Evolutionary conservation across 2,113 vertebrate genomes (phyloP), one percentile per base, ranked within the genome.

Genomic region (Tapirus terrestris): DNA sequence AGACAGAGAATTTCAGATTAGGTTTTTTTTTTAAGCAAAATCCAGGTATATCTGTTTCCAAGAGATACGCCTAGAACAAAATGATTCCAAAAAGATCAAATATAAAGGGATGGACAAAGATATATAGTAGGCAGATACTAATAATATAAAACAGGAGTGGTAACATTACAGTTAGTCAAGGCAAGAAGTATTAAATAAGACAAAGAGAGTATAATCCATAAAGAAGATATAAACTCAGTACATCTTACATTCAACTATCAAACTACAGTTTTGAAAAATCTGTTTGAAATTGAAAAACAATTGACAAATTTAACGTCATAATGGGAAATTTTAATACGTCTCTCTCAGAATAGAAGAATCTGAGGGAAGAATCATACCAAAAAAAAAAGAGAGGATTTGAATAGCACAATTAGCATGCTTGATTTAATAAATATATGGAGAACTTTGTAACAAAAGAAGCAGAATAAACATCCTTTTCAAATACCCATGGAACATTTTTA

Each of bases 81-180:
- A 90, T 48, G 58, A 89, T 86, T 91, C 81, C 7, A 63, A 93
- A 93, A 95, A 93, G 89, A 97, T 97, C 56, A 97, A 87, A 93
- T 96, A n/a, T 63, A 85, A 94, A 97, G 16, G n/a, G 23, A 85
- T 48, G 8, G 8, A 81, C 61, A 80, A 88, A 89, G 73, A 86
- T 68, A 73, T 2, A 77, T 2, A 77, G 23, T 2, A 95, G 27
- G 61, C 21, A 95, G 91, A 91, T 21, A 23, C 56, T 89, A 77
- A 63, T 67, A 93, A 86, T 21, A 83, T 36, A 89, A 72, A 73
- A 33, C 23, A 79, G n/a, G 2, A 61, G 2, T 31, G 13, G n/a
- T 8, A 88, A 65, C 20, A 82, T 6, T 25, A 68, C 5, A 43
- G 27, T 65, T 8, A 81, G 85, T 45, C 33, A 83, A 70, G 75